A percentile compares a stretch with the other conserved stretches of the same genome.
phyloP scores from a whole-genome alignment of 2,113 vertebrate genomes.

The Trochalopteron elliotii region DNA sequence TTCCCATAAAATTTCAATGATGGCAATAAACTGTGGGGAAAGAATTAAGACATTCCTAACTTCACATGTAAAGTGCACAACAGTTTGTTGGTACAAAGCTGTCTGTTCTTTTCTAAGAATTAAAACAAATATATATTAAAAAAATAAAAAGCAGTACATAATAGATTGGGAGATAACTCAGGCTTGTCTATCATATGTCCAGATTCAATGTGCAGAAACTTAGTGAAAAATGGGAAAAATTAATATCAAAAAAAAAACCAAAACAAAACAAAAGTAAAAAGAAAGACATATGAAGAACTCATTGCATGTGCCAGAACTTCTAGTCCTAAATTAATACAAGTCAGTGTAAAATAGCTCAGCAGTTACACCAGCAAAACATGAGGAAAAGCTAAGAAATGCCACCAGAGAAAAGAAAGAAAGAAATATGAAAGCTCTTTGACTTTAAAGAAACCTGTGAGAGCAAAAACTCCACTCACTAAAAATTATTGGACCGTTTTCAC shows the following conservation, averaged over 20 bases:
- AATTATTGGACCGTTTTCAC: conserved; percentile 6
- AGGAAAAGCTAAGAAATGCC: not conserved
- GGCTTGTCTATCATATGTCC: not conserved
- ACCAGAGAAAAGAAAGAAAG: not conserved
- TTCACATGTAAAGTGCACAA: not conserved
- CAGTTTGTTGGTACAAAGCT: conserved; percentile 12
- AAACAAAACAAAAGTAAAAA: not conserved
- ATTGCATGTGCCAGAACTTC: not conserved
- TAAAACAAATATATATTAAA: not conserved
- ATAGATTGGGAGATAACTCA: conserved; percentile 8
- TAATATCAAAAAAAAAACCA: not conserved
- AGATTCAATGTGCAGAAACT: not conserved
- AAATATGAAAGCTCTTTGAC: conserved; percentile 40
- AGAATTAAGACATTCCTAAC: not conserved
- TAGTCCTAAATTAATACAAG: conserved; percentile 30
- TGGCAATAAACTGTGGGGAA: not conserved
- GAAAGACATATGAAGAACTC: not conserved
- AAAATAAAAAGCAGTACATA: not conserved
- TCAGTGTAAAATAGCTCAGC: conserved; percentile 26
- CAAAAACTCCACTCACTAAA: conserved; percentile 16
- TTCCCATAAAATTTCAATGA: not conserved
- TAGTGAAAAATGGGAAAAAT: conserved; percentile 6
- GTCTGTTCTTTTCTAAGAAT: not conserved
- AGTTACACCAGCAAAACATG: not conserved
- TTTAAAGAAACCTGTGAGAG: conserved; percentile 39